Evolutionary conservation across 2,888 invertebrate species (phyloP), one percentile per base, ranked within the genome.

Genomic region (Leucania comma): DNA sequence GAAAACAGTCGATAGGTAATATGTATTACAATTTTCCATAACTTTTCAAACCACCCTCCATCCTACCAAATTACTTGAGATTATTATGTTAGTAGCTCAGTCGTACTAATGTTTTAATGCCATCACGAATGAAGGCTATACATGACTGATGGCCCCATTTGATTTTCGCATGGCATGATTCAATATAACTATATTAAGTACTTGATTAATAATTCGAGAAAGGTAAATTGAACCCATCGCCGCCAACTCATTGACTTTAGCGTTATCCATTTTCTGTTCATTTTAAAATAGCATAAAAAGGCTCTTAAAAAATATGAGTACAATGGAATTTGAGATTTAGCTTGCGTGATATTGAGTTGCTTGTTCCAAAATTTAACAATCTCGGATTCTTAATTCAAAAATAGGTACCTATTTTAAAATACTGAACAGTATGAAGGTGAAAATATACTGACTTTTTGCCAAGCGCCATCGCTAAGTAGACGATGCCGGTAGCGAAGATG

Each of bases 401-500:
- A 17, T 17, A 14, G 38, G 38, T 4, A 42, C 17, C 1, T 17
- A 42, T 46, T 46, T 46, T 20, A 20, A 46, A n/a, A 46, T 46
- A 46, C 20, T 46, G 0, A 50, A 26, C 24, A 29, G 29, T n/a
- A 10, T 54, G 8, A 22, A 24, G 10, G 35, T 48, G 46, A n/a
- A 48, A 20, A 2, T 48, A 24, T 88, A 98, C 98, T 98, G 96
- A 99, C 99, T 99, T 99, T 96, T 97, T 98, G 82, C 99, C 99
- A 78, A 99, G 96, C 65, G 99, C 98, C 98, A 99, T 98, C 97
- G 99, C 97, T 86, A 99, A 99, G 93, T 99, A 99, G 72, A 99
- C 95, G 78, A 98, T 97, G 70, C 99, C 99, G 68, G 99, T 98
- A 32, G 96, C 97, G 93, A 99, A 98, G 89, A 99, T 98, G 78